Evolutionary conservation across 2,888 invertebrate genomes (phyloP), one percentile per base, ranked within the genome.

Genomic region (Adelphocoris suturalis): DNA sequence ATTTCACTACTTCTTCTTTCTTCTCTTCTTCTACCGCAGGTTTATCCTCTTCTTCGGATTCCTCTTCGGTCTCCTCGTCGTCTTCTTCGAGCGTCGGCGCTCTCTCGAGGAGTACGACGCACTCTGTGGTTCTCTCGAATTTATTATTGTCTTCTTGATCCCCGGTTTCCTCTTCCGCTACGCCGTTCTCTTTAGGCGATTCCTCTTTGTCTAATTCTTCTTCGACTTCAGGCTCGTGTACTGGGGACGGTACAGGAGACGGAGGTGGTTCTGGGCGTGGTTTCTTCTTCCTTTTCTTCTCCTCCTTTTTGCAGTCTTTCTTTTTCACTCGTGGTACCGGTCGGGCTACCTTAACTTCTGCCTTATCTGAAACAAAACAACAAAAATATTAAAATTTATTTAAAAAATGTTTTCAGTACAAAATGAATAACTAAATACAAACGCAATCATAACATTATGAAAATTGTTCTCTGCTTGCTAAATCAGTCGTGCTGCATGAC

Each of bases 1-100:
- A 68, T 86, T 86, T 86, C 75, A 86, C 75, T 46, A 86, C 86
- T 68, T 86, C 86, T 75, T 86, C 93, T 93, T 92, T 94, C 93
- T 92, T 86, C 78, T 78, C 61, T 86, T 93, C 93, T 91, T 52
- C 86, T 68, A 9, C 85, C 13, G 13, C 90, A 4, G 28, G n/a
- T 13, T 57, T 61, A 16, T 76, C 57, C 28, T 81, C 89, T 88
- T 76, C 48, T 48, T 86, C 46, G 7, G 68, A 23, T n/a, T 47
- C 80, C 86, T 75, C 78, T 28, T 55, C 81, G 27, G 68, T 68
- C 23, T 81, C 47, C 55, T 80, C 52, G 52, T 47, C 46, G 27
- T 80, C 75, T 19, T 37, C 19, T 19, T 37, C 19, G 52, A 48
- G 27, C 47, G 52, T 47, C 48, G 52, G 57, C 46, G 47, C 78